A percentile compares a stretch with the other conserved stretches of the same genome.
Evolutionary conservation across 2,888 invertebrate species (phyloP).

Genomic region (Periphyllus acericola): DNA sequence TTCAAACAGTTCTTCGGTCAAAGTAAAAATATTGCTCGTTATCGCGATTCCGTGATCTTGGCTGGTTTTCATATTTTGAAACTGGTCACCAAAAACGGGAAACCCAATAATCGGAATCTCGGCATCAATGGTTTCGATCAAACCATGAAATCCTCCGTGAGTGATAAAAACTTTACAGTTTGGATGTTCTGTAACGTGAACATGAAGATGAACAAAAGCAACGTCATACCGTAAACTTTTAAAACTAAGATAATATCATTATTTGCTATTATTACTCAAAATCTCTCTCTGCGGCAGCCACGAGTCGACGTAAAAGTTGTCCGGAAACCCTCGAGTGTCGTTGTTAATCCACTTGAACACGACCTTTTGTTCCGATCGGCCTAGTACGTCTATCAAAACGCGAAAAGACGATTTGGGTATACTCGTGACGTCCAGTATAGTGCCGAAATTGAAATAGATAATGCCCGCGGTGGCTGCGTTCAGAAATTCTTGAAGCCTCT

Average conservation of each 20-base stretch:
- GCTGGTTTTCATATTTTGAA: constrained; percentile 62
- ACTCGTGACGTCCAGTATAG: constrained; percentile 66
- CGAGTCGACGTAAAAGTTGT: constrained; percentile 35
- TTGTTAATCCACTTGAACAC: constrained; percentile 60
- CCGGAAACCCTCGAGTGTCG: constrained; percentile 2
- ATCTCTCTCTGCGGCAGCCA: constrained; percentile 61
- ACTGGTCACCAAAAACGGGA: constrained; percentile 64
- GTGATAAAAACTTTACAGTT: constrained; percentile 70
- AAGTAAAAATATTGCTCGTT: constrained; percentile 31
- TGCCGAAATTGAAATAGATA: constrained; percentile 67
- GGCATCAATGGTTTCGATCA: constrained; percentile 69
- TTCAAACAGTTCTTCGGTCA: constrained; percentile 20
- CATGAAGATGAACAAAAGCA: neutral
- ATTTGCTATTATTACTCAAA: constrained; percentile 17
- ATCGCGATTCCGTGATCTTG: constrained; percentile 62
- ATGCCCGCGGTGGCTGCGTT: constrained; percentile 65
- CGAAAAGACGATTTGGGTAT: constrained; percentile 3
- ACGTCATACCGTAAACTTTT: neutral
- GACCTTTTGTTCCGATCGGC: constrained; percentile 42
- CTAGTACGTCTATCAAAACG: constrained; percentile 27
- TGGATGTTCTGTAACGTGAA: constrained; percentile 67
- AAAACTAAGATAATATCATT: neutral
- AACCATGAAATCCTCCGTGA: constrained; percentile 70
- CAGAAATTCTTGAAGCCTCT: constrained; percentile 30
- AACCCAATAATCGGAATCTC: constrained; percentile 67